phyloP scores from a whole-genome alignment of 2,888 invertebrate genomes.

The Mesorhabditis sp. region DNA sequence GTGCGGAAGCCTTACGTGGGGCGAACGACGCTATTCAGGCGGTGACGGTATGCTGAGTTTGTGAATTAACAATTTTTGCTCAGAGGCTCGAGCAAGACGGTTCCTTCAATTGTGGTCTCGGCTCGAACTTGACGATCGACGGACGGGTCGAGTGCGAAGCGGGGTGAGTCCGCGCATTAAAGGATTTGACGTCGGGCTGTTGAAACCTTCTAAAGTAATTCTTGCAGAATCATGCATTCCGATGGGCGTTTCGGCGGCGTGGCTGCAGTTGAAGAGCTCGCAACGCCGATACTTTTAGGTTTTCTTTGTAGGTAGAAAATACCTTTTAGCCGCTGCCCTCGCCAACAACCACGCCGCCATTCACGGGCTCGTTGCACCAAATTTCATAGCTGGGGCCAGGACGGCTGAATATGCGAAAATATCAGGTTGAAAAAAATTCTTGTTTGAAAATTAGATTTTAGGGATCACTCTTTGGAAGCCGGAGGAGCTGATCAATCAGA shows the following conservation, averaged over 20 bases:
- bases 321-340: not conserved
- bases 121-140: conserved; percentile 84
- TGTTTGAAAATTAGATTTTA: not conserved
- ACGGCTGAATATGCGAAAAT: not conserved
- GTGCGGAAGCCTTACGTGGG: not conserved
- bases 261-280: not conserved
- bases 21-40: conserved; percentile 6
- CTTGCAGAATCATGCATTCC: conserved; percentile 7
- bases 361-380: not conserved
- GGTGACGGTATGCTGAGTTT: not conserved
- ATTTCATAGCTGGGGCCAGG: not conserved
- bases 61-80: conserved; percentile 3
- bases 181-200: too few relatives aligned
- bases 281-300: not conserved
- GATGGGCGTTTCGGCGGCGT: conserved; percentile 19
- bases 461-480: not conserved
- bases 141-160: conserved; percentile 94
- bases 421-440: not conserved
- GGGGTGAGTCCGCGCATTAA: conserved; percentile 60
- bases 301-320: too few relatives aligned
- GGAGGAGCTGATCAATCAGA: conserved; percentile 1
- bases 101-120: conserved; percentile 85
- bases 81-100: conserved; percentile 77
- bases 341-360: not conserved
- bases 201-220: conserved; percentile 3